Conservation (phyloP, 2,113 vertebrate species). For the Oryzias curvinotus region DNA sequence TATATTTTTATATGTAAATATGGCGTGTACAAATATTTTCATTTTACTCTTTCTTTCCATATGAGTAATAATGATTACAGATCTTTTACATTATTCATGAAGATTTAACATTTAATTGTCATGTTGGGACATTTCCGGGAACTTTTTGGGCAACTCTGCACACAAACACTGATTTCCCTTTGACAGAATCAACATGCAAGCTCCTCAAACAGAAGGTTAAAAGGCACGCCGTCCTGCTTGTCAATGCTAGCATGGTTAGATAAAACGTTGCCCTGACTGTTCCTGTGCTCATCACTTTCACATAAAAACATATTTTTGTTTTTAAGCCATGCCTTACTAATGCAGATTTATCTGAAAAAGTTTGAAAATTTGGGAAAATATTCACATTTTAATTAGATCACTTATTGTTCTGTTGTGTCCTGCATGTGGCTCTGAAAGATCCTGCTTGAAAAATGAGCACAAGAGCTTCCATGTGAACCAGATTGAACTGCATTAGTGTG, state of each 20-base stretch:
- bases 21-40: slow-evolving; percentile 64
- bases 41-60: slow-evolving; percentile 64
- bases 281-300: slow-evolving; percentile 23
- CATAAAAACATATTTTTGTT: no score
- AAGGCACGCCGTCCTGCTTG: background rate
- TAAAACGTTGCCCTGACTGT: slow-evolving; percentile 29
- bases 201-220: no score
- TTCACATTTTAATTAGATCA: slow-evolving; percentile 14
- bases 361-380: slow-evolving; percentile 14
- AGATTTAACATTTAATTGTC: slow-evolving; percentile 39
- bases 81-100: slow-evolving; percentile 56
- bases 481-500: no score
- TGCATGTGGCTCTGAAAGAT: slow-evolving; percentile 48
- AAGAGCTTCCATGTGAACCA: background rate
- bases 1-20: slow-evolving; percentile 85
- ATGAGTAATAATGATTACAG: slow-evolving; percentile 36
- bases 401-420: slow-evolving; percentile 15
- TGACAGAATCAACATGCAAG: no score
- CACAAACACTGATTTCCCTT: no score
- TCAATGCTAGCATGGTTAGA: background rate
- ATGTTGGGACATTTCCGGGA: slow-evolving; percentile 19
- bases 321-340: no score
- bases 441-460: slow-evolving; percentile 15
- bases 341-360: no score
- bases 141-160: slow-evolving; percentile 36